A percentile compares a stretch with the other conserved stretches of the same genome.
Conservation (phyloP, 1,140 invertebrate genomes). For the Whitmania pigra region DNA sequence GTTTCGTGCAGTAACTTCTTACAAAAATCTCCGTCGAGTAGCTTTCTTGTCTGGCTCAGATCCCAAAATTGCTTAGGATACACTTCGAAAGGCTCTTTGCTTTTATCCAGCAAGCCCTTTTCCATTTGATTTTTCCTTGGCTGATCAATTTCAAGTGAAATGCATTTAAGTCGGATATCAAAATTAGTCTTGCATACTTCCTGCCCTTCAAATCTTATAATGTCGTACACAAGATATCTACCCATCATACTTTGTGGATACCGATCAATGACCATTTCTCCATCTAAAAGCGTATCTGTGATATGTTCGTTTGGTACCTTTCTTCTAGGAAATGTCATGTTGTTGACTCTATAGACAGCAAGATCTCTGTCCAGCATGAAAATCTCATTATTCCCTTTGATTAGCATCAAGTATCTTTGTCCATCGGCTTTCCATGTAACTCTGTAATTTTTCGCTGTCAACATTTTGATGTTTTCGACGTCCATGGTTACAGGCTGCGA, state of each 20-base stretch:
- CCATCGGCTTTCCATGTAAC: slow-evolving; percentile 99
- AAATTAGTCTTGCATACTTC: neutral
- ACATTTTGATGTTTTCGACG: slow-evolving; percentile 59
- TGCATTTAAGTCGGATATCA: neutral
- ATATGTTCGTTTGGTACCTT: slow-evolving; percentile 60
- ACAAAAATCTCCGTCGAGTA: slow-evolving; percentile 77
- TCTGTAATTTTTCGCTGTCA: slow-evolving; percentile 70
- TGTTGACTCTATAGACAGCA: slow-evolving; percentile 73
- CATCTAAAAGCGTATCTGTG: slow-evolving; percentile 76
- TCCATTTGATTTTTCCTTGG: neutral
- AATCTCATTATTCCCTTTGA: slow-evolving; percentile 66
- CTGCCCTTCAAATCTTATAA: neutral
- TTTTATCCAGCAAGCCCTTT: neutral
- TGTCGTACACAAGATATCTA: neutral
- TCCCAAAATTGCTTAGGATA: neutral
- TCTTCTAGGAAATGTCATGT: slow-evolving; percentile 62
- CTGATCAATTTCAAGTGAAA: neutral
- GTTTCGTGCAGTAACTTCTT: slow-evolving; percentile 77
- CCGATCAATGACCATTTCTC: slow-evolving; percentile 42
- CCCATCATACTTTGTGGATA: neutral
- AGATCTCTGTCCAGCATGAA: slow-evolving; percentile 93
- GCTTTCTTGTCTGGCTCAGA: slow-evolving; percentile 30
- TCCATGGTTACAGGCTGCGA: slow-evolving; percentile 95
- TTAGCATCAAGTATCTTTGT: slow-evolving; percentile 84
- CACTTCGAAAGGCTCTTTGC: neutral